These are phyloP conservation scores for Sebastes iracundus DNA, from an alignment of 2,797 vertebrate genomes.

Conservation along the genomic window DNA sequence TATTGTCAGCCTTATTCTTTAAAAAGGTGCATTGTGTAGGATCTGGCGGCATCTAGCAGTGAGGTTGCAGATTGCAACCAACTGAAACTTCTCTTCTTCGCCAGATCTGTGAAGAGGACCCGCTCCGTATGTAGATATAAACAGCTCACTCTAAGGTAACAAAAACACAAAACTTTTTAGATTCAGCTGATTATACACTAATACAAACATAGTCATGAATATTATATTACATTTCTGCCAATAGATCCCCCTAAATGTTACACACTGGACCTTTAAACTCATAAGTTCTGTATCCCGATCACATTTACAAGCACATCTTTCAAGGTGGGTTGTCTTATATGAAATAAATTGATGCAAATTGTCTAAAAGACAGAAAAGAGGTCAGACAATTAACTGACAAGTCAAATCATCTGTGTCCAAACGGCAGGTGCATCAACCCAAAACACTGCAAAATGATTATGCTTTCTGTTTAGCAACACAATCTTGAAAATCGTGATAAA, in stretches of 20 bases:
- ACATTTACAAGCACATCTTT: background rate
- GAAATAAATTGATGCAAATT: background rate
- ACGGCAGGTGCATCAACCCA: background rate
- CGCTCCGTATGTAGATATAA: too few relatives aligned
- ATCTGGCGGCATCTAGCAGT: too few relatives aligned
- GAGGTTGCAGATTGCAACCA: too few relatives aligned
- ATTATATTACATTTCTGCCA: too few relatives aligned
- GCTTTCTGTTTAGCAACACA: background rate
- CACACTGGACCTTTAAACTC: background rate
- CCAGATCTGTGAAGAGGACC: too few relatives aligned
- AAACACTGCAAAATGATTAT: background rate
- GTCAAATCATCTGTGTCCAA: background rate
- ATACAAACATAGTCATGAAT: too few relatives aligned
- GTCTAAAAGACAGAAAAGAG: background rate
- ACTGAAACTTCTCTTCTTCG: too few relatives aligned
- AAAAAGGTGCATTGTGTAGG: background rate
- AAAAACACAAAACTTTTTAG: too few relatives aligned
- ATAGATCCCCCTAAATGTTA: too few relatives aligned
- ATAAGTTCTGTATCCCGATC: too few relatives aligned
- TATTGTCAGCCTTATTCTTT: background rate
- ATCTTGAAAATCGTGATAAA: background rate
- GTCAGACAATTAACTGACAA: background rate
- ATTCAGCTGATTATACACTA: too few relatives aligned
- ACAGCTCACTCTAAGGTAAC: too few relatives aligned
- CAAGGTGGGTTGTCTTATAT: background rate